Evolutionary conservation across 2,113 vertebrate species (phyloP).

Genomic region (Syngnathus floridae): DNA sequence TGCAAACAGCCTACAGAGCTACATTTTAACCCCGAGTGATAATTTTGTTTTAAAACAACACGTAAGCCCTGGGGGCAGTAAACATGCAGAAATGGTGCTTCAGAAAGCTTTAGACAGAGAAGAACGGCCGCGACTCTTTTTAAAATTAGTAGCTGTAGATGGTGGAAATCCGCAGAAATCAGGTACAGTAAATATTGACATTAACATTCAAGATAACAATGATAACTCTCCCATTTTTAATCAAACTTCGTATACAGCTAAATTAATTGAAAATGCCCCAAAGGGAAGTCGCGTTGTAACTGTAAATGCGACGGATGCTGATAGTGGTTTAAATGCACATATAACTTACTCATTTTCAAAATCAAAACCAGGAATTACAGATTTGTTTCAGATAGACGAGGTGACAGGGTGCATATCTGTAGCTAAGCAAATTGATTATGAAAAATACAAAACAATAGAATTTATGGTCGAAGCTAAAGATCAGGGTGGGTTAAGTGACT

Average conservation of each 20-base stretch:
- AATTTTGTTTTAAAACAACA: conserved; percentile 48
- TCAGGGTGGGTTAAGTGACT: conserved; percentile 26
- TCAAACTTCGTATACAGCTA: conserved; percentile 35
- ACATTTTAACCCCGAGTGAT: conserved; percentile 36
- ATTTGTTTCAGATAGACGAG: conserved; percentile 41
- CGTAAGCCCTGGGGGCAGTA: conserved; percentile 14
- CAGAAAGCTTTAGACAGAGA: conserved; percentile 62
- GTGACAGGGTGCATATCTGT: conserved; percentile 26
- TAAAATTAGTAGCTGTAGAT: conserved; percentile 52
- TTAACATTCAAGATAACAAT: conserved; percentile 42
- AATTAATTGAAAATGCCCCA: conserved; percentile 5
- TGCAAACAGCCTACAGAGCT: conserved; percentile 11
- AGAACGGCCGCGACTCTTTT: conserved; percentile 17
- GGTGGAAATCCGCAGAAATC: conserved; percentile 53
- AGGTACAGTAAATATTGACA: conserved; percentile 48
- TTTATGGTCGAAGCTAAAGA: conserved; percentile 52
- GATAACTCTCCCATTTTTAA: conserved; percentile 43
- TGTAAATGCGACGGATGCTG: conserved; percentile 51
- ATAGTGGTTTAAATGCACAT: conserved; percentile 48
- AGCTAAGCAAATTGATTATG: conserved; percentile 48
- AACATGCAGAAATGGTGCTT: conserved; percentile 53
- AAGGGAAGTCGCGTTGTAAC: conserved; percentile 6
- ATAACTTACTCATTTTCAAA: conserved; percentile 57
- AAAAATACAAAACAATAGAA: conserved; percentile 51
- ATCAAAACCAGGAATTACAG: not conserved